Evolutionary conservation across 2,888 invertebrate genomes (phyloP).

Genomic region (Malthinus flaveolus): DNA sequence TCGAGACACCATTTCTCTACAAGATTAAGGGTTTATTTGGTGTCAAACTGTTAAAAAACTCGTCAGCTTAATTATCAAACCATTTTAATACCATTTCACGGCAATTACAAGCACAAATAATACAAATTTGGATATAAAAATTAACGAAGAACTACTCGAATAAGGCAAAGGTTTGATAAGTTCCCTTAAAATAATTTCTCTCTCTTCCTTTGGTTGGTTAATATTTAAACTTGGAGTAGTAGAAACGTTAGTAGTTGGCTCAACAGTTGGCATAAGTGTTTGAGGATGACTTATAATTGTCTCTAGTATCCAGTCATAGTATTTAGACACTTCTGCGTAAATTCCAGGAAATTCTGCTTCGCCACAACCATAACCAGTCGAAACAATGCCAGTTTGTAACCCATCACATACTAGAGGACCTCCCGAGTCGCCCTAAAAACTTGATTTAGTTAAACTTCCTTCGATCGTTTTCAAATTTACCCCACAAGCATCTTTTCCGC

Average conservation of each 20-base stretch:
- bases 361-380: slow-evolving; percentile 40
- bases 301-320: slow-evolving; percentile 35
- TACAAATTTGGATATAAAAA: too few relatives aligned
- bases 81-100: too few relatives aligned
- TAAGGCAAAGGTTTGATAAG: too few relatives aligned
- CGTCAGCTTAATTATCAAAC: too few relatives aligned
- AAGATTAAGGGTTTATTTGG: too few relatives aligned
- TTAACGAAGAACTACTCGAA: too few relatives aligned
- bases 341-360: slow-evolving; percentile 38
- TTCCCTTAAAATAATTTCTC: too few relatives aligned
- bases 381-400: slow-evolving; percentile 38
- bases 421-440: slow-evolving; percentile 41
- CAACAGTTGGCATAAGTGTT: neutral
- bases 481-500: slow-evolving; percentile 33
- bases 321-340: slow-evolving; percentile 38
- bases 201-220: too few relatives aligned
- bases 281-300: neutral
- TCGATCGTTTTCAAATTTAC: slow-evolving; percentile 11
- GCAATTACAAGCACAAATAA: too few relatives aligned
- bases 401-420: slow-evolving; percentile 40
- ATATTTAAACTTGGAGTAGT: too few relatives aligned
- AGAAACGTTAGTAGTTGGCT: neutral
- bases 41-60: too few relatives aligned
- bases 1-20: too few relatives aligned
- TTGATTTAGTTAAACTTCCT: neutral